Percentiles rank a stretch among this genome's conserved stretches.
These are phyloP conservation scores for Strix aluco DNA, from an alignment of 2,113 vertebrate species.

Conservation along the genomic window DNA sequence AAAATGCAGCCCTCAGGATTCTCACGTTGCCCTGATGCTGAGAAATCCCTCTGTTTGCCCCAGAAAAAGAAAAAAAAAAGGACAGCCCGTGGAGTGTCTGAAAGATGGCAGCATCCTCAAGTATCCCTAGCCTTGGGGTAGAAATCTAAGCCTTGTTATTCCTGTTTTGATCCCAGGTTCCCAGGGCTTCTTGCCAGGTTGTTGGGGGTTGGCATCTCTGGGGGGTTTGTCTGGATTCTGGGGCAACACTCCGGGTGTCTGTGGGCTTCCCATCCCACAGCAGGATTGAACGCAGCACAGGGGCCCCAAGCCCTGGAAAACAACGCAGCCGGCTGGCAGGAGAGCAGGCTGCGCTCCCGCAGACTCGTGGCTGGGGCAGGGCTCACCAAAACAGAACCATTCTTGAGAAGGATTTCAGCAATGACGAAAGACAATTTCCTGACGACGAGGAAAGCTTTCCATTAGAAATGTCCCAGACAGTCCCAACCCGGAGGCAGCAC, in stretches of 20 bases:
- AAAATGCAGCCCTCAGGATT: conserved; percentile 4
- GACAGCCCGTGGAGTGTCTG: rapidly evolving
- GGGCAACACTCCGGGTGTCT: not conserved
- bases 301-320: not conserved
- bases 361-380: not conserved
- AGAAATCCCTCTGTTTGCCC: conserved; percentile 14
- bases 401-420: not conserved
- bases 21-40: not conserved
- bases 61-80: not conserved
- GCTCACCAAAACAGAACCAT: not conserved
- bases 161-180: conserved; percentile 21
- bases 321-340: not conserved
- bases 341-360: not conserved
- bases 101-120: conserved; percentile 36
- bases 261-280: not conserved
- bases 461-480: not conserved
- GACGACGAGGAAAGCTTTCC: not conserved
- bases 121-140: not conserved
- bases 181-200: conserved; percentile 43
- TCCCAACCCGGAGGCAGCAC: not conserved
- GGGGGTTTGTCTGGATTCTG: conserved; percentile 2
- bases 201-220: conserved; percentile 2
- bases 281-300: not conserved
- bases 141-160: conserved; percentile 4
- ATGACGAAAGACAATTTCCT: not conserved